Percentiles rank a stretch among this genome's conserved stretches.
These are phyloP conservation scores for Oxygymnocypris stewartii DNA, from an alignment of 2,113 vertebrate genomes.

Conservation along the genomic window DNA sequence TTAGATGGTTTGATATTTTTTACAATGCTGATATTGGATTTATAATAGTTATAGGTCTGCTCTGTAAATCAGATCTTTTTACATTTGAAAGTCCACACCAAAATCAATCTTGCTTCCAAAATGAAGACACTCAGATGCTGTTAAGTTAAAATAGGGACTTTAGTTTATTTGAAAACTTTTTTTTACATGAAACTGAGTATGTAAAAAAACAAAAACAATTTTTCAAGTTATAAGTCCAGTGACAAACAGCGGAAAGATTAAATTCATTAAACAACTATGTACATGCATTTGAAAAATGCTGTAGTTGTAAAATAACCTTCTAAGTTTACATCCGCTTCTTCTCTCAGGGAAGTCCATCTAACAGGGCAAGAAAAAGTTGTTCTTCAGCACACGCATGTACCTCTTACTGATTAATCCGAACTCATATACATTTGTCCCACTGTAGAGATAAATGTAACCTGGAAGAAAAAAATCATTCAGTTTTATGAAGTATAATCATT, in stretches of 20 bases:
- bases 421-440: constrained; percentile 66
- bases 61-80: not conserved
- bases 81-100: not conserved
- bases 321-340: not conserved
- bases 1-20: not conserved
- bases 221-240: too few relatives aligned
- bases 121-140: not conserved
- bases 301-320: too few relatives aligned
- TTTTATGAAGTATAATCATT: not conserved
- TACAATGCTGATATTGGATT: not conserved
- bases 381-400: not conserved
- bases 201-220: not conserved
- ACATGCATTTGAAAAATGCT: too few relatives aligned
- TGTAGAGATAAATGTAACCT: constrained; percentile 85
- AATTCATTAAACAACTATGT: not conserved
- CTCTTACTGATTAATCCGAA: constrained; percentile 60
- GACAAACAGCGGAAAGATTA: too few relatives aligned
- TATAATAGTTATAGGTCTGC: not conserved
- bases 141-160: not conserved
- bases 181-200: not conserved
- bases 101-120: not conserved
- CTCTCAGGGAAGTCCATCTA: too few relatives aligned
- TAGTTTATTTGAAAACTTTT: not conserved
- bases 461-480: constrained; percentile 22
- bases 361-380: too few relatives aligned